A percentile compares a stretch with the other conserved stretches of the same genome.
These are phyloP conservation scores for Nomada flava DNA, from an alignment of 2,888 invertebrate species.

Conservation along the genomic window DNA sequence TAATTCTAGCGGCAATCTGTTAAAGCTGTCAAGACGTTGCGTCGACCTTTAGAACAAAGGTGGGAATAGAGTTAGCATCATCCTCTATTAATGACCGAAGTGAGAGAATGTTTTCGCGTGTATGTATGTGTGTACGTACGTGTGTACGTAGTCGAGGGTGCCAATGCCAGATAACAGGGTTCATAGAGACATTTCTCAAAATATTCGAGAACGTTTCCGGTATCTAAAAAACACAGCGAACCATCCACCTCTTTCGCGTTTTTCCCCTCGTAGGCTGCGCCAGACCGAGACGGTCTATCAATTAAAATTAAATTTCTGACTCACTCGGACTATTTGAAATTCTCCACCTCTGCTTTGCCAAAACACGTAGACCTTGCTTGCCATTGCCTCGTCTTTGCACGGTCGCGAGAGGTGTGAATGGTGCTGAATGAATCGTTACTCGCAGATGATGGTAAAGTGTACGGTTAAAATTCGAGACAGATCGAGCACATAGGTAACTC, in stretches of 20 bases:
- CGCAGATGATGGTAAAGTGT: neutral
- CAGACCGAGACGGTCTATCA: slow-evolving; percentile 37
- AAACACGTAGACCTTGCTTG: slow-evolving; percentile 61
- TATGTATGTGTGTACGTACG: too few relatives aligned
- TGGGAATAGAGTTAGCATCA: too few relatives aligned
- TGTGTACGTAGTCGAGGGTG: too few relatives aligned
- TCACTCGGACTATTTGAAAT: slow-evolving; percentile 55
- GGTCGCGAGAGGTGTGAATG: slow-evolving; percentile 42
- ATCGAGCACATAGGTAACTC: too few relatives aligned
- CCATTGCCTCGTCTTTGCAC: slow-evolving; percentile 44
- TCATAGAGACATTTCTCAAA: too few relatives aligned
- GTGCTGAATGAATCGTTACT: neutral
- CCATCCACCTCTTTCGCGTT: neutral
- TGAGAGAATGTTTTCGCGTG: too few relatives aligned
- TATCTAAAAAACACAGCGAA: neutral
- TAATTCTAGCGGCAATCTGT: too few relatives aligned
- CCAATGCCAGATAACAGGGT: too few relatives aligned
- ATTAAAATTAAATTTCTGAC: slow-evolving; percentile 66
- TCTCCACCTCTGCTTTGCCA: slow-evolving; percentile 58
- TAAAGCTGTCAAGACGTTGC: too few relatives aligned
- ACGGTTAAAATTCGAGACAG: neutral
- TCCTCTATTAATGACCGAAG: too few relatives aligned
- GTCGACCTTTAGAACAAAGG: too few relatives aligned
- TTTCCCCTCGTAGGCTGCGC: slow-evolving; percentile 18
- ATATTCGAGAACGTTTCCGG: slow-evolving; percentile 8